phyloP scores from a whole-genome alignment of 1,140 invertebrate genomes.

The Tetramorium simillimum region DNA sequence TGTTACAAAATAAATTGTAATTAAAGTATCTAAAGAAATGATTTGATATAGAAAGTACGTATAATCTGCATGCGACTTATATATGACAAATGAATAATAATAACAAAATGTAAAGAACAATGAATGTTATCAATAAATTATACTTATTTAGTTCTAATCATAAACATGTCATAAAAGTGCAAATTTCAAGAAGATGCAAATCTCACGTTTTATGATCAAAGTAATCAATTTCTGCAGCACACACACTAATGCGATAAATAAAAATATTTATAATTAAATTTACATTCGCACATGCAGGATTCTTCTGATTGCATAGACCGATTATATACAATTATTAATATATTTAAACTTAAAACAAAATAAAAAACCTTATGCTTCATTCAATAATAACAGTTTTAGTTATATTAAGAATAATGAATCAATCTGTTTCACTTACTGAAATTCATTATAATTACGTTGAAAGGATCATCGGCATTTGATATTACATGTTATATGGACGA shows the following conservation, averaged over 20 bases:
- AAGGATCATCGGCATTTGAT: slow-evolving; percentile 1
- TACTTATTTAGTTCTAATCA: background rate
- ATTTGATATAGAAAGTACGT: background rate
- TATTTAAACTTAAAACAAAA: background rate
- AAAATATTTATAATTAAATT: background rate
- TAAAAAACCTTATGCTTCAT: background rate
- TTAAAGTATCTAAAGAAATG: background rate
- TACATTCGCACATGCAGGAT: background rate
- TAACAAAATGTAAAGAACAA: background rate
- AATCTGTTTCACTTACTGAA: background rate
- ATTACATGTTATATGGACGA: background rate
- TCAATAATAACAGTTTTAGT: background rate
- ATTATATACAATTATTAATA: background rate
- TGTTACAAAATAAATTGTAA: background rate
- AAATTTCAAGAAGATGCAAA: background rate
- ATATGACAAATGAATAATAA: background rate
- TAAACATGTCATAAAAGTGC: background rate
- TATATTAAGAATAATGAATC: background rate
- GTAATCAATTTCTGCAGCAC: background rate
- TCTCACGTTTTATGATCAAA: background rate
- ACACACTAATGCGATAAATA: background rate
- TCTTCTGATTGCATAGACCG: background rate
- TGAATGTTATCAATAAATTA: slow-evolving; percentile 1
- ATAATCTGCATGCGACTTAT: background rate
- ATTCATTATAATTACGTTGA: slow-evolving; percentile 13